Evolutionary conservation across 2,888 invertebrate genomes (phyloP), one percentile per base, ranked within the genome.

Genomic region (Alentia gelatinosa): DNA sequence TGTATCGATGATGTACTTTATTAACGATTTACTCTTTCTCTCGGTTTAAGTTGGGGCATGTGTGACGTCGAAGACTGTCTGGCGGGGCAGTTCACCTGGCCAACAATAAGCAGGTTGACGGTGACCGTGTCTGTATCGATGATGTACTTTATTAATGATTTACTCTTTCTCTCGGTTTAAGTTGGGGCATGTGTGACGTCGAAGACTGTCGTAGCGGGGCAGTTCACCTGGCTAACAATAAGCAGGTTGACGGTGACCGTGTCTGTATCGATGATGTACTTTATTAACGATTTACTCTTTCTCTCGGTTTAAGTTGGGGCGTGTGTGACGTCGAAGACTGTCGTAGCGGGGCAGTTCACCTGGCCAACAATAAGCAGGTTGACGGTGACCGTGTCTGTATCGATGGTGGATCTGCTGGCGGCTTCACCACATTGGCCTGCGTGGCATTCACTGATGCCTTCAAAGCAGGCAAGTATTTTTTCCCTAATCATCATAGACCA

Each of bases 1-100:
- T 95, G 95, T 93, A 96, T 96, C 90, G 95, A 95, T 93, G 96
- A n/a, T n/a, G n/a, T n/a, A n/a, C n/a, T n/a, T n/a, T n/a, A n/a
- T n/a, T n/a, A 47, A 19, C 19, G 47, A 47, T 7, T 7, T 47
- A 47, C 47, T 19, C 19, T 47, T 47, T 47, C 47, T 47, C 47
- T 47, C 7, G 47, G 9, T 19, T 47, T 7, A 89, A 96, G 96
- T 23, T 96, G 96, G 96, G 96, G 96, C 26, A 92, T 96, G 1
- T 94, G 92, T 90, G 96, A 96, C 92, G 94, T 96, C 4, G 95
- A 96, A 89, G 96, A 96, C 92, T 94, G 96, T 90, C 94, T 90
- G 93, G 93, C 89, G 96, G 95, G 5, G 96, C 96, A 15, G 91
- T 94, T 63, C 92, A 94, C 90, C 92, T 96, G 92, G 95, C 94